Evolutionary conservation across 2,888 invertebrate genomes (phyloP).

Genomic region (Prenolepis imparis): DNA sequence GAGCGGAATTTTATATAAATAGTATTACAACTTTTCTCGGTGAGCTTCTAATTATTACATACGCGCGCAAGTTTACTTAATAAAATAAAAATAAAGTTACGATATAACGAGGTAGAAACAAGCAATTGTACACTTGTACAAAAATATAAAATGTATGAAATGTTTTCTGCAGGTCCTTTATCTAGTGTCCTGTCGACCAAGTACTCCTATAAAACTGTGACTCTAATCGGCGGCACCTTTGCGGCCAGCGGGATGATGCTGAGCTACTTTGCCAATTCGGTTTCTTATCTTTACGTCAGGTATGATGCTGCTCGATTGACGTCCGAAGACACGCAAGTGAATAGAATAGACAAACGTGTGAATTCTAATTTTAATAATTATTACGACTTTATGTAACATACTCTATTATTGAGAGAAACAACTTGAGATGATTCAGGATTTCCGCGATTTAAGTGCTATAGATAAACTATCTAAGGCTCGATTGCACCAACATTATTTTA

Average conservation of each 20-base stretch:
- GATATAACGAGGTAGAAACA: neutral
- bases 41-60: neutral
- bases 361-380: neutral
- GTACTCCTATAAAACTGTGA: conserved; percentile 94
- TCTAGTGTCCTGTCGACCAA: conserved; percentile 94
- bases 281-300: conserved; percentile 93
- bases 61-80: neutral
- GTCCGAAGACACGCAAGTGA: neutral
- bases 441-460: conserved; percentile 2
- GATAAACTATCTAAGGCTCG: neutral
- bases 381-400: conserved; percentile 2
- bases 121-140: neutral
- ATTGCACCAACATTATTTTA: too few species aligned
- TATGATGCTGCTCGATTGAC: conserved; percentile 82
- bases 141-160: neutral
- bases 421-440: conserved; percentile 1
- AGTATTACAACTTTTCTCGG: neutral
- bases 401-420: neutral
- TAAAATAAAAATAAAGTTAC: neutral
- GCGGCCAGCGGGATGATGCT: conserved; percentile 94
- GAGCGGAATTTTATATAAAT: neutral
- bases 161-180: conserved; percentile 91
- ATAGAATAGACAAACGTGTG: conserved; percentile 22
- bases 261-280: conserved; percentile 93
- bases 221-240: conserved; percentile 93